A percentile compares a stretch with the other conserved stretches of the same genome.
Evolutionary conservation across 2,797 vertebrate genomes (phyloP).

Genomic region (Ciconia nigra): DNA sequence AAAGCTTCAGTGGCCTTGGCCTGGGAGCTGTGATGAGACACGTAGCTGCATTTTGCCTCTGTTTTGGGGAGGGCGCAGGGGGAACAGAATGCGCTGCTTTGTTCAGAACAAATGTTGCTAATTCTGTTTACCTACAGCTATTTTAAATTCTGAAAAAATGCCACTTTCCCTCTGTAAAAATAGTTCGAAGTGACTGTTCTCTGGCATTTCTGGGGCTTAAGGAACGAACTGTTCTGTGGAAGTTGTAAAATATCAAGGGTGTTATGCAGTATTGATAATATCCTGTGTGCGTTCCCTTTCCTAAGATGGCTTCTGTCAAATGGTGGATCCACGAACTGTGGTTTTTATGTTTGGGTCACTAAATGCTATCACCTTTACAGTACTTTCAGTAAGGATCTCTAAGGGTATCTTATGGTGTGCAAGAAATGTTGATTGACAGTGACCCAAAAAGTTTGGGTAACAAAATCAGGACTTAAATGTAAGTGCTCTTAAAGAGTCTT

Average conservation of each 20-base stretch:
- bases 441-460: not conserved
- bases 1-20: not conserved
- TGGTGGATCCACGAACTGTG: not conserved
- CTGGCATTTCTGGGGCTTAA: not conserved
- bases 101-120: not conserved
- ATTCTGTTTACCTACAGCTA: slow-evolving; percentile 17
- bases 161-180: not conserved
- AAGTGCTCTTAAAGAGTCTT: not conserved
- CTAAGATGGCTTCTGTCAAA: not conserved
- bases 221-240: not conserved
- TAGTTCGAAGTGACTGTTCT: not conserved
- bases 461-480: not conserved
- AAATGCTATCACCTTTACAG: not conserved
- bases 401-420: not conserved
- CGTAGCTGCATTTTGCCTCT: not conserved
- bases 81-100: not conserved
- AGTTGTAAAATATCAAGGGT: not conserved
- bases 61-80: not conserved
- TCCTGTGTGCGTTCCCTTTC: not conserved
- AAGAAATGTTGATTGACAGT: not conserved
- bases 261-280: not conserved
- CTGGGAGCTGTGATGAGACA: not conserved
- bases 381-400: not conserved
- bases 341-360: not conserved
- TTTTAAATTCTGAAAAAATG: not conserved